Conservation (phyloP, 2,797 vertebrate species). For the Babyrousa celebensis region DNA sequence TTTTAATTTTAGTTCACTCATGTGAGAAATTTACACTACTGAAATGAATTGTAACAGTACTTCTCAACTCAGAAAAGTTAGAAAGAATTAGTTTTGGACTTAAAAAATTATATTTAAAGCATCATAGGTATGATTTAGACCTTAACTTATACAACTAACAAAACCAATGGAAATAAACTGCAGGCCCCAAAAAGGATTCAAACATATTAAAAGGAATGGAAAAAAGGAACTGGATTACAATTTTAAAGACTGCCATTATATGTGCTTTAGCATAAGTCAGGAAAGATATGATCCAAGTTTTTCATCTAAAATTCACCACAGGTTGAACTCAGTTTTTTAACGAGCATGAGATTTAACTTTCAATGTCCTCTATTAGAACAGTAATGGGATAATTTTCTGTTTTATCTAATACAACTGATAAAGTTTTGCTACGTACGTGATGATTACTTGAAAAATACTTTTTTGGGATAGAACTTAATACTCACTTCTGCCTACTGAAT, state of each 20-base stretch:
- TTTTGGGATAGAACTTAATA: conserved; percentile 73
- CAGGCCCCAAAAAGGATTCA: conserved; percentile 55
- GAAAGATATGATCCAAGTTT: conserved; percentile 38
- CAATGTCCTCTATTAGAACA: conserved; percentile 61
- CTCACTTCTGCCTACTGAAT: conserved; percentile 78
- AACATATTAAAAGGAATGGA: conserved; percentile 14
- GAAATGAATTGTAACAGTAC: background rate
- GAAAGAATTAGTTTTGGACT: conserved; percentile 65
- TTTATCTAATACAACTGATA: conserved; percentile 59
- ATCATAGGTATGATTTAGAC: conserved; percentile 36
- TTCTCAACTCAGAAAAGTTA: conserved; percentile 61
- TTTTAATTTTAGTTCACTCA: conserved; percentile 65
- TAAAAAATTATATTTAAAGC: conserved; percentile 65
- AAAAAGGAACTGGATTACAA: conserved; percentile 35
- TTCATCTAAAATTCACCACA: conserved; percentile 46
- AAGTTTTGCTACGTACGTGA: conserved; percentile 64
- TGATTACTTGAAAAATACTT: conserved; percentile 59
- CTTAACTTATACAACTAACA: conserved; percentile 53
- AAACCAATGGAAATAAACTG: conserved; percentile 67
- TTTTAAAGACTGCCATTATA: conserved; percentile 42
- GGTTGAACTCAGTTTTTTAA: conserved; percentile 59
- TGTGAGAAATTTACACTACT: conserved; percentile 56
- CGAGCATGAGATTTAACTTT: conserved; percentile 53
- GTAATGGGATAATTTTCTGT: conserved; percentile 33
- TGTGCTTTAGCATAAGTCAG: background rate